Evolutionary conservation across 2,888 invertebrate species (phyloP), one percentile per base, ranked within the genome.

Genomic region (Tanytarsus gracilentus): DNA sequence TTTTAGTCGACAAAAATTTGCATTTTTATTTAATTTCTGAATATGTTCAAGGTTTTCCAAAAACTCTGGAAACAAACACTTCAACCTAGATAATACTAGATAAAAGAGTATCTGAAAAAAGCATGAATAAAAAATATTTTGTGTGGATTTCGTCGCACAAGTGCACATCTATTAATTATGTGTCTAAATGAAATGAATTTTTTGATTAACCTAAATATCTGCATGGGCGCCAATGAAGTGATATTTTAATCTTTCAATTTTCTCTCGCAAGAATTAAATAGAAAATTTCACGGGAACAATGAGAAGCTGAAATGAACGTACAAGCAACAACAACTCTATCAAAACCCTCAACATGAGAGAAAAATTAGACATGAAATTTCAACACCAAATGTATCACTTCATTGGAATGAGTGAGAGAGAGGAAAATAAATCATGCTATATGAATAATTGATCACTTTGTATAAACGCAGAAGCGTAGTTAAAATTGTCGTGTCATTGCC

Each of bases 381-480:
- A 56, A 56, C 55, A 40, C 40, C 55, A 40, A n/a, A 23, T 30
- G 25, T 40, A 25, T 36, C 40, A 26, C 55, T 40, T 56, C 55
- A 36, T 36, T 25, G n/a, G 40, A 56, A 56, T 26, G 39, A 21
- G n/a, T n/a, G n/a, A n/a, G n/a, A n/a, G n/a, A n/a, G n/a, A 40
- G 9, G 11, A 56, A 16, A 8, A 29, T 21, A 51, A 51, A 51
- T 11, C 51, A 51, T 33, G 51, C 29, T 33, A 29, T 33, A 16
- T 23, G 36, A 56, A 56, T 56, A 56, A 56, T 56, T 56, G 40
- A 56, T 56, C 55, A 56, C 40, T 56, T 56, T 56, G 55, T 56
- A 39, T 40, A 56, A 36, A 56, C 26, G 44, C 44, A 44, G 44
- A 44, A 44, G 44, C 44, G 44, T 44, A 44, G 44, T 44, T 44